Evolutionary conservation across 2,888 invertebrate species (phyloP).

Genomic region (Tortricodes alternella): DNA sequence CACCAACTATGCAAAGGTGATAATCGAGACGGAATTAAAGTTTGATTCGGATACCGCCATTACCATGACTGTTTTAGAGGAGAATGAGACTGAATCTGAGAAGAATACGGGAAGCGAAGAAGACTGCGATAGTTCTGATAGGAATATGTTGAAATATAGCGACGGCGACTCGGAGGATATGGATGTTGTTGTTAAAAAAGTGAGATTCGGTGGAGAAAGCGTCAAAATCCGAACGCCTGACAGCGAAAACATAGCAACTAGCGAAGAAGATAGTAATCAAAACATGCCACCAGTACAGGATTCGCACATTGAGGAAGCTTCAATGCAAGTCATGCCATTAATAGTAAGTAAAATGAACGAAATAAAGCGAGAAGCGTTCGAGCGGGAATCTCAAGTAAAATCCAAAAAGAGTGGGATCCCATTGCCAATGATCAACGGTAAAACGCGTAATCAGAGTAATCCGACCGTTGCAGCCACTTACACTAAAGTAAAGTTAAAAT

Average conservation of each 20-base stretch:
- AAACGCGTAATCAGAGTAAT: conserved; percentile 50
- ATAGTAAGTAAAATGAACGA: conserved; percentile 62
- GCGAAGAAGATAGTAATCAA: conserved; percentile 75
- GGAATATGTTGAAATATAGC: conserved; percentile 83
- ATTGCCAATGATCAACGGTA: conserved; percentile 65
- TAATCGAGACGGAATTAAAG: conserved; percentile 92
- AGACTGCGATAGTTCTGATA: conserved; percentile 72
- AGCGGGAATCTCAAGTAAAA: conserved; percentile 48
- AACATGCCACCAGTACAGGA: conserved; percentile 43
- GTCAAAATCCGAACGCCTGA: conserved; percentile 93
- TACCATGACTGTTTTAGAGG: conserved; percentile 92
- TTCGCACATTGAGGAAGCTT: conserved; percentile 46
- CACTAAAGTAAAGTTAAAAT: conserved; percentile 67
- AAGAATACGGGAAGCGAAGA: conserved; percentile 71
- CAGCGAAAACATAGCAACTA: conserved; percentile 86
- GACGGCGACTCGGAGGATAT: conserved; percentile 84
- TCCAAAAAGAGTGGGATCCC: conserved; percentile 71
- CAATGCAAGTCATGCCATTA: conserved; percentile 48
- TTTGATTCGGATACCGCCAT: conserved; percentile 91
- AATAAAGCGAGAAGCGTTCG: conserved; percentile 58
- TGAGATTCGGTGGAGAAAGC: conserved; percentile 93
- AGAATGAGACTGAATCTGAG: conserved; percentile 79
- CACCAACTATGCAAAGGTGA: conserved; percentile 84
- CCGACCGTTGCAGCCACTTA: conserved; percentile 47
- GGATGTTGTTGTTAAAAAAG: conserved; percentile 84